phyloP scores from a whole-genome alignment of 2,113 vertebrate genomes.

The Nerophis lumbriciformis region DNA sequence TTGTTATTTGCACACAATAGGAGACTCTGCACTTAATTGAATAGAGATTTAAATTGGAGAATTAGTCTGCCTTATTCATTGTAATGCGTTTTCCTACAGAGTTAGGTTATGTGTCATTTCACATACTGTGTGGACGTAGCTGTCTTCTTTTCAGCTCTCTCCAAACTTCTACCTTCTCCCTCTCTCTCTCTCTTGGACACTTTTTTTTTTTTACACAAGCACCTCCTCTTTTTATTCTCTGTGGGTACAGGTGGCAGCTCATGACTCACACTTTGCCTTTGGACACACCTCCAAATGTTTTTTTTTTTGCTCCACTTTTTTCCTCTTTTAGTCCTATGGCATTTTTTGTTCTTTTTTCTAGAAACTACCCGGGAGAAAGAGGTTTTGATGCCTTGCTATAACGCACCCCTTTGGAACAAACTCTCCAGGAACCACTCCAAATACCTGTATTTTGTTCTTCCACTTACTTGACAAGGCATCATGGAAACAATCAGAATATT shows the following conservation, averaged over 20 bases:
- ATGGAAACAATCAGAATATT: too few species aligned
- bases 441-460: neutral
- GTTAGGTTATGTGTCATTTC: neutral
- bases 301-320: conserved; percentile 22
- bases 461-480: neutral
- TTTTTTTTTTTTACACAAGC: neutral
- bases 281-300: conserved; percentile 33
- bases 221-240: conserved; percentile 37
- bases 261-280: conserved; percentile 46
- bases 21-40: too few species aligned
- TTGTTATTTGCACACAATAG: too few species aligned
- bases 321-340: neutral
- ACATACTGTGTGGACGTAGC: neutral
- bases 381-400: too few species aligned
- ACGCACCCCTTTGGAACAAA: too few species aligned
- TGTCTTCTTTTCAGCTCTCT: conserved; percentile 2
- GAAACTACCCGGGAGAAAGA: too few species aligned
- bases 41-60: too few species aligned
- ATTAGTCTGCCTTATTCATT: too few species aligned
- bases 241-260: conserved; percentile 66
- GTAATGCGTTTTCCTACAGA: too few species aligned
- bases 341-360: neutral
- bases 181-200: conserved; percentile 51
- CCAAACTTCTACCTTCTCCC: neutral
- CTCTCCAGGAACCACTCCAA: neutral